A percentile compares a stretch with the other conserved stretches of the same genome.
Conservation (phyloP, 2,888 invertebrate genomes). For the Callyntrura guangdongensis region DNA sequence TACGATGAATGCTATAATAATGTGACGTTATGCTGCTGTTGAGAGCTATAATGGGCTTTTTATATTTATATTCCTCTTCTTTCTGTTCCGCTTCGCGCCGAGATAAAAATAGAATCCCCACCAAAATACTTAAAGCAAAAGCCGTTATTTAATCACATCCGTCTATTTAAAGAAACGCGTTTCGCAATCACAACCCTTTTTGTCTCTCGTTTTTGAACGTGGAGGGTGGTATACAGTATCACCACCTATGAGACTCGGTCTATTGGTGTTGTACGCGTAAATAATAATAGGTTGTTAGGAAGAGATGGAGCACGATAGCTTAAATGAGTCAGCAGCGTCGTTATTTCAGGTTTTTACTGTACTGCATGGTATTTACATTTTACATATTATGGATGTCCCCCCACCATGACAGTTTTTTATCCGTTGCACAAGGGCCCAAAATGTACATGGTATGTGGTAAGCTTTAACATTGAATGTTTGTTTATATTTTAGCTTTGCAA, state of each 20-base stretch:
- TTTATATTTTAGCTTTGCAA: not conserved
- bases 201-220: conserved; percentile 3
- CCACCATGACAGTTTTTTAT: too few relatives aligned
- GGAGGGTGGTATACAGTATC: not conserved
- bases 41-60: conserved; percentile 7
- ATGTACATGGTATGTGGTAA: not conserved
- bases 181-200: conserved; percentile 55
- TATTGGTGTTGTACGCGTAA: not conserved
- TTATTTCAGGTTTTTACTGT: not conserved
- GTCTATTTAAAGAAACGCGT: conserved; percentile 68
- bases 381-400: not conserved
- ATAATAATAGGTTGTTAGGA: not conserved
- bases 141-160: conserved; percentile 75
- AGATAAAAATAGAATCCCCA: conserved; percentile 52
- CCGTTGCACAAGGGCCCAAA: not conserved
- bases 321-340: conserved; percentile 36
- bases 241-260: not conserved
- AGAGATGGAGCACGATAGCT: not conserved
- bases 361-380: not conserved
- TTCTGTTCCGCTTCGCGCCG: conserved; percentile 29
- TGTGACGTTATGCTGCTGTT: not conserved
- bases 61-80: conserved; percentile 15
- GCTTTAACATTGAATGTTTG: too few relatives aligned
- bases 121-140: conserved; percentile 34
- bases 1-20: too few relatives aligned